Conservation (phyloP, 2,113 vertebrate species). For the Plestiodon gilberti region DNA sequence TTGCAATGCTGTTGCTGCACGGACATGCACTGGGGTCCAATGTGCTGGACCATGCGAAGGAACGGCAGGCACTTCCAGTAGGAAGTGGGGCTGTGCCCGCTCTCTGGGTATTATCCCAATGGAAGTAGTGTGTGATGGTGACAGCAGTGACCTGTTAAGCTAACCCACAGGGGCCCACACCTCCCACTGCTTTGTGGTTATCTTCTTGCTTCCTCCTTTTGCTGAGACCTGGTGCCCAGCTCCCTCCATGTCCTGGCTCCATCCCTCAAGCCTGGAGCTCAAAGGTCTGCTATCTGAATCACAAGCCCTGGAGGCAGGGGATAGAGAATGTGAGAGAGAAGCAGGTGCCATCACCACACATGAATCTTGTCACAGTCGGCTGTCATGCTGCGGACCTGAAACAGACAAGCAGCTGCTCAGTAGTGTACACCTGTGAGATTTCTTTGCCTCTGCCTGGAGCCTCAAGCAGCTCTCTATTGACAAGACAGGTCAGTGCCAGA, state of each 20-base stretch:
- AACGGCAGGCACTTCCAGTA: not conserved
- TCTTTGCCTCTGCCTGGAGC: not conserved
- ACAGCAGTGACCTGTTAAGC: slow-evolving; percentile 43
- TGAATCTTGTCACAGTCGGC: slow-evolving; percentile 38
- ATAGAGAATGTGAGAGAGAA: slow-evolving; percentile 24
- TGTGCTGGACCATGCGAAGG: slow-evolving; percentile 10
- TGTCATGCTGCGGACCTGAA: slow-evolving; percentile 72
- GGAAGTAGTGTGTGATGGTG: slow-evolving; percentile 31
- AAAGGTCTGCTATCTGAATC: slow-evolving; percentile 38
- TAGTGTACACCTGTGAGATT: not conserved
- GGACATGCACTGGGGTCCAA: not conserved
- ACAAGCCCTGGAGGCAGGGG: slow-evolving; percentile 61
- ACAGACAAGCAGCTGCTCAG: slow-evolving; percentile 32
- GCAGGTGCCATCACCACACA: slow-evolving; percentile 54
- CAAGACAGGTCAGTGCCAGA: not conserved
- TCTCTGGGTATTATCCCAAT: not conserved
- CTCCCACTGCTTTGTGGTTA: slow-evolving; percentile 18
- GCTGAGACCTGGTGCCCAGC: slow-evolving; percentile 37
- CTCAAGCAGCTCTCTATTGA: not conserved
- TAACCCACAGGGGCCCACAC: slow-evolving; percentile 2
- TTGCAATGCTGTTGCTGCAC: slow-evolving; percentile 5
- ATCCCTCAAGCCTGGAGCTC: slow-evolving; percentile 32
- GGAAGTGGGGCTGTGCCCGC: not conserved
- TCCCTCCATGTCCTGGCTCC: slow-evolving; percentile 46
- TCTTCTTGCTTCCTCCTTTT: slow-evolving; percentile 48